These are phyloP conservation scores for Sitobion miscanthi DNA, from an alignment of 1,140 invertebrate genomes.

Conservation along the genomic window DNA sequence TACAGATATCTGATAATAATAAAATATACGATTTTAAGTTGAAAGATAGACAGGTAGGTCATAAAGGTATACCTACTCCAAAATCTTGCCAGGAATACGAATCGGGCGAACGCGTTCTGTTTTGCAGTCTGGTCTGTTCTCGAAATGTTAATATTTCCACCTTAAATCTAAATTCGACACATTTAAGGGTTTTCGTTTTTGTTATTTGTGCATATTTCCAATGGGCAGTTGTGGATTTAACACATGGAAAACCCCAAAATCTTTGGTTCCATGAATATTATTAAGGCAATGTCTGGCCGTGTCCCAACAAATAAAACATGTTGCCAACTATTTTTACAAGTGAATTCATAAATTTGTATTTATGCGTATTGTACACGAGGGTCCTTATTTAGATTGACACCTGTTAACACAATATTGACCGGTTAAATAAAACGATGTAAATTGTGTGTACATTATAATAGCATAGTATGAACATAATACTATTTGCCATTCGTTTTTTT, in stretches of 20 bases:
- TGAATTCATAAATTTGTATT: conserved; percentile 54
- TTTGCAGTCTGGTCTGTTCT: neutral
- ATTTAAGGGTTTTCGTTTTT: neutral
- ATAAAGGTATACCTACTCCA: neutral
- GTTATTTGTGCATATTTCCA: neutral
- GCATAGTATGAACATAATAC: neutral
- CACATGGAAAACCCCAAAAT: neutral
- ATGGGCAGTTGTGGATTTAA: neutral
- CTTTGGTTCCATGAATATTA: conserved; percentile 31
- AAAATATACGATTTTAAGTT: neutral
- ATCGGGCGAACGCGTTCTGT: neutral
- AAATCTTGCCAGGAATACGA: neutral
- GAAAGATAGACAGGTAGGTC: neutral
- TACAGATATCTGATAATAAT: neutral
- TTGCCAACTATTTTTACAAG: conserved; percentile 49
- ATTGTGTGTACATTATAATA: neutral
- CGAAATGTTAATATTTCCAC: neutral
- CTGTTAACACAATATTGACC: conserved; percentile 44
- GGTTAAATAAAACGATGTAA: neutral
- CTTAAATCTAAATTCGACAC: neutral
- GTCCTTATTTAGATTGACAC: conserved; percentile 41
- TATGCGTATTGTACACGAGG: conserved; percentile 25
- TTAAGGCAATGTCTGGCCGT: conserved; percentile 39
- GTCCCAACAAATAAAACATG: conserved; percentile 40
- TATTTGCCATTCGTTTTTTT: conserved; percentile 35